Evolutionary conservation across 2,797 vertebrate species (phyloP).

Genomic region (Thamnophis elegans): DNA sequence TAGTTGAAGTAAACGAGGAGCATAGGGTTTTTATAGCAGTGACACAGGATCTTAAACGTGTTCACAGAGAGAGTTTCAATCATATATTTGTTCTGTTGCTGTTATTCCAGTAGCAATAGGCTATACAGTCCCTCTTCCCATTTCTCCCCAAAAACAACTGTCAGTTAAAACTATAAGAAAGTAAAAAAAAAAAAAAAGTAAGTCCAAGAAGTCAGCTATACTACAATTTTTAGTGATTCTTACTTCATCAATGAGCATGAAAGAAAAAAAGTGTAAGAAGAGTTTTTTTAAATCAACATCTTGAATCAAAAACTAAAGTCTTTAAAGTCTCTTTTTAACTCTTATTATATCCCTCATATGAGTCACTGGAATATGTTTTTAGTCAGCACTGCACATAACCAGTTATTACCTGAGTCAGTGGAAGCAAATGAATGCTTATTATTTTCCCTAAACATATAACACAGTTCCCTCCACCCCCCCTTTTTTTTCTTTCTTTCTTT

Average conservation of each 20-base stretch:
- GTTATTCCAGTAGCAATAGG: not conserved
- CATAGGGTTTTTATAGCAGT: not conserved
- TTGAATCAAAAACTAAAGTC: not conserved
- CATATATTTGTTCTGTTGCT: not conserved
- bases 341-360: not conserved
- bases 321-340: slow-evolving; percentile 19
- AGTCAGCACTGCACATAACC: slow-evolving; percentile 25
- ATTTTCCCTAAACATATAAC: slow-evolving; percentile 58
- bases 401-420: slow-evolving; percentile 48
- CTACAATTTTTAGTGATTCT: not conserved
- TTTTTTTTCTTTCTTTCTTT: slow-evolving; percentile 52
- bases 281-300: not conserved
- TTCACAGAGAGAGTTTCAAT: not conserved
- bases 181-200: not conserved
- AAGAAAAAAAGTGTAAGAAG: not conserved
- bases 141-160: not conserved
- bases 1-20: not conserved
- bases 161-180: not conserved
- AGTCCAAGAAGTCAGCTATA: not conserved
- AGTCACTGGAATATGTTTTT: slow-evolving; percentile 41
- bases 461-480: not conserved
- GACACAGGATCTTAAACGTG: not conserved
- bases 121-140: not conserved
- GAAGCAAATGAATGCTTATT: slow-evolving; percentile 58
- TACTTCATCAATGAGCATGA: not conserved